These are phyloP conservation scores for Aphodius granarius DNA, from an alignment of 2,888 invertebrate species.

Conservation along the genomic window DNA sequence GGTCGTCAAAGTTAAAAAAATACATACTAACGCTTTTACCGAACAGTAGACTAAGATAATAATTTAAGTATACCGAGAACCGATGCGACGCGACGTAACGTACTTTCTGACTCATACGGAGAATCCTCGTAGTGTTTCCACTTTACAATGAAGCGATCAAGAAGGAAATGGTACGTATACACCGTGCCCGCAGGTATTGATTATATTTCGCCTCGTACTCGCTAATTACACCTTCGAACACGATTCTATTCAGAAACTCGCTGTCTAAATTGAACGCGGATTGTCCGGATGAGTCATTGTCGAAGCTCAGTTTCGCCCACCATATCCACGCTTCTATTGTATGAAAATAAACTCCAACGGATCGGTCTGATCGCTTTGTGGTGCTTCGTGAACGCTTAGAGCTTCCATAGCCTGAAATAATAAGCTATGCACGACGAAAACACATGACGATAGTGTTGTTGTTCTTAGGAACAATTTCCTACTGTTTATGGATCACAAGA, in stretches of 20 bases:
- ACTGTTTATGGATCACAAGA: background rate
- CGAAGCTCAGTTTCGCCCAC: background rate
- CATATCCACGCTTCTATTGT: background rate
- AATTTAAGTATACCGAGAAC: background rate
- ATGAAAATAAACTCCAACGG: background rate
- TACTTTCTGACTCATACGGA: background rate
- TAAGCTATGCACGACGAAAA: background rate
- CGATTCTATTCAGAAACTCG: background rate
- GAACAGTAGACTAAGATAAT: background rate
- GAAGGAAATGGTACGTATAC: background rate
- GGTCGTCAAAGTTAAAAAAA: no score
- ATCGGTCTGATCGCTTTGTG: background rate
- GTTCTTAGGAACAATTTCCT: background rate
- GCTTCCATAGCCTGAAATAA: no score
- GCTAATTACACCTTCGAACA: background rate
- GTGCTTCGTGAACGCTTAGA: background rate
- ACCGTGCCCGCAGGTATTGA: background rate
- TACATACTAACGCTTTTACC: background rate
- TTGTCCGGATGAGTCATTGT: background rate
- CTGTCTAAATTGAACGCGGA: background rate
- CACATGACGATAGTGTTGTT: background rate
- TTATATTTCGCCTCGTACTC: background rate
- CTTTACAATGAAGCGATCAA: background rate
- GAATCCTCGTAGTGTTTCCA: background rate
- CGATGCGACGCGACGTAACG: no score